Evolutionary conservation across 2,888 invertebrate species (phyloP), one percentile per base, ranked within the genome.

Genomic region (Diarsia mendica): DNA sequence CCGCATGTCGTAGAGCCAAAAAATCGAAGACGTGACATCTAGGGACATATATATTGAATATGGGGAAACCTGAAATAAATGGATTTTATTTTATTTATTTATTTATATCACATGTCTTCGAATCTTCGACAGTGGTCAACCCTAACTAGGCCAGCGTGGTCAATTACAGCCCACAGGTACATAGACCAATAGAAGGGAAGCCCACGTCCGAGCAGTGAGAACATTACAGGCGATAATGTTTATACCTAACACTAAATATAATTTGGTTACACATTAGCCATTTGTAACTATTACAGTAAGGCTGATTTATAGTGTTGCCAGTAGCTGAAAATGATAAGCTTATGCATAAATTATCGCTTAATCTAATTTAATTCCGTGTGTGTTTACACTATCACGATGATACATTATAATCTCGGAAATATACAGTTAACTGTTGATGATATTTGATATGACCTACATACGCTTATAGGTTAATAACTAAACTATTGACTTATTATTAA

Each of bases 321-420:
- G 48, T 51, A 55, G 44, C 67, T 65, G 82, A 67, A 76, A 82
- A 82, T 67, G 83, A 85, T 85, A 77, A 82, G 69, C 78, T 55
- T 20, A 64, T 80, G 68, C 66, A 80, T 81, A 74, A 72, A 76
- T 81, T 78, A 75, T 23, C 63, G 64, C n/a, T 67, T 67, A 80
- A 72, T 63, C 73, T 83, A 76, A 75, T 82, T 74, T 78, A 84
- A 77, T 84, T 63, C 53, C 73, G 39, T 39, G 39, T 63, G 46
- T 69, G 68, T 69, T 72, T 64, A 60, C 61, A 49, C 20, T 44
- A 20, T 46, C 8, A 53, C 11, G 23, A 5, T 58, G 66, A 77
- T 51, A 70, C 18, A n/a, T 23, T 76, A 60, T 64, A 44, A 64
- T 58, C 44, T 44, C 23, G 53, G 28, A 60, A 79, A 79, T 80